phyloP scores from a whole-genome alignment of 1,140 invertebrate genomes.

The Saccostrea echinata region DNA sequence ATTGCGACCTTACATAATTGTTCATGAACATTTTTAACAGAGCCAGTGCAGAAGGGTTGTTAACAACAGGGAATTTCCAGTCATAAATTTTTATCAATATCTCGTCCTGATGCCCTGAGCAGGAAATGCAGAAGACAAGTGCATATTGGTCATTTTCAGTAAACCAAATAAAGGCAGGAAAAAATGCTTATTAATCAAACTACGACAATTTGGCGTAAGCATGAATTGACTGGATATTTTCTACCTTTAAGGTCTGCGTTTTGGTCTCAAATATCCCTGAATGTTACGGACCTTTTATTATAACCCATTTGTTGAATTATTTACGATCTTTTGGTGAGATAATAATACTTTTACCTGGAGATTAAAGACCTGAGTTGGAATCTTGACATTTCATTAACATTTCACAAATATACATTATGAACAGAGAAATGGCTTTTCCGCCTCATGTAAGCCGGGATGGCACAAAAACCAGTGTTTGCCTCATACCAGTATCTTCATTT shows the following conservation, averaged over 20 bases:
- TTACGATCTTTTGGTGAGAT: neutral
- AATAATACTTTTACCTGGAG: constrained; percentile 4
- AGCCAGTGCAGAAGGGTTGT: no score
- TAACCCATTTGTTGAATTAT: neutral
- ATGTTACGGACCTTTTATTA: constrained; percentile 7
- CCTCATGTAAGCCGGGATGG: neutral
- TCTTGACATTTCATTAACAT: constrained; percentile 19
- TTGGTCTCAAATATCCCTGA: neutral
- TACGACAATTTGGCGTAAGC: neutral
- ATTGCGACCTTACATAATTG: no score
- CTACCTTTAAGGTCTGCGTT: neutral
- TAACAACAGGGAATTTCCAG: no score
- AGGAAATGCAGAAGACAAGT: neutral
- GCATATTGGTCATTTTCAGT: neutral
- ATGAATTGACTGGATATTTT: constrained; percentile 7
- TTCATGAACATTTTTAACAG: no score
- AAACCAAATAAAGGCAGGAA: neutral
- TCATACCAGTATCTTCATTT: no score
- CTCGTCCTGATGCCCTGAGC: neutral
- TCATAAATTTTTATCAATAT: neutral
- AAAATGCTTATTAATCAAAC: neutral
- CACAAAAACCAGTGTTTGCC: neutral
- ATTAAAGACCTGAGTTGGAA: neutral
- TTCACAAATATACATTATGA: constrained; percentile 1
- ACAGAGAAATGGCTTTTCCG: constrained; percentile 12